A percentile compares a stretch with the other conserved stretches of the same genome.
phyloP scores from a whole-genome alignment of 2,797 vertebrate species.

The Synanceia verrucosa region DNA sequence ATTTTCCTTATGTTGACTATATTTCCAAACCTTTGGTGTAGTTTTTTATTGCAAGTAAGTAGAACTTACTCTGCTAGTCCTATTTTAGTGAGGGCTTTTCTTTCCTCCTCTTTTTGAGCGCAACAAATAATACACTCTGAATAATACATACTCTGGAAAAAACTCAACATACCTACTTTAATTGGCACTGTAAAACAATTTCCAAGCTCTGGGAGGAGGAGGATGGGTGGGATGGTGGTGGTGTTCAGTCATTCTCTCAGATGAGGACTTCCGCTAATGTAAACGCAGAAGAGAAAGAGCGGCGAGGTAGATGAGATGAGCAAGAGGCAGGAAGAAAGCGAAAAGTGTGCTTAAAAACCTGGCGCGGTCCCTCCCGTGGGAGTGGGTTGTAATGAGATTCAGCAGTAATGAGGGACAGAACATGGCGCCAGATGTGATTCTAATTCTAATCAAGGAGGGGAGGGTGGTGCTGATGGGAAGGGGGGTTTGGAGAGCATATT shows the following conservation, averaged over 20 bases:
- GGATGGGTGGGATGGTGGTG: constrained; percentile 33
- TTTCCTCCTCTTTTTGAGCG: constrained; percentile 50
- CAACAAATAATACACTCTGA: constrained; percentile 80
- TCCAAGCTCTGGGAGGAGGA: constrained; percentile 61
- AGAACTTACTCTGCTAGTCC: constrained; percentile 71
- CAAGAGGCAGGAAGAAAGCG: constrained; percentile 76
- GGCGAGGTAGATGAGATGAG: constrained; percentile 73
- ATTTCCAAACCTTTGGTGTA: constrained; percentile 76
- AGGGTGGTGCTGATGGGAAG: constrained; percentile 33
- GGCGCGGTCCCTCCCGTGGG: constrained; percentile 68
- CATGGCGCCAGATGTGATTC: constrained; percentile 83
- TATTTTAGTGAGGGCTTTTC: constrained; percentile 68
- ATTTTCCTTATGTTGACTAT: constrained; percentile 71
- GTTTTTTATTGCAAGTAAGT: constrained; percentile 76
- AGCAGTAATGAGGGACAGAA: constrained; percentile 86
- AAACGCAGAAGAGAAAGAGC: constrained; percentile 78
- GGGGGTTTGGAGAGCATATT: constrained; percentile 74
- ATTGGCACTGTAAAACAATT: constrained; percentile 86
- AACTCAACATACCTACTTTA: constrained; percentile 80
- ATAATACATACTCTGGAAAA: constrained; percentile 74
- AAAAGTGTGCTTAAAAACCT: constrained; percentile 80
- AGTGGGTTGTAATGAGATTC: constrained; percentile 81
- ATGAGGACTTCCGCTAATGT: constrained; percentile 84
- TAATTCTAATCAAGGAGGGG: constrained; percentile 84
- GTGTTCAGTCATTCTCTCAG: constrained; percentile 82